A percentile compares a stretch with the other conserved stretches of the same genome.
phyloP scores from a whole-genome alignment of 1,140 invertebrate species.

The Dolichoris vasculosae region DNA sequence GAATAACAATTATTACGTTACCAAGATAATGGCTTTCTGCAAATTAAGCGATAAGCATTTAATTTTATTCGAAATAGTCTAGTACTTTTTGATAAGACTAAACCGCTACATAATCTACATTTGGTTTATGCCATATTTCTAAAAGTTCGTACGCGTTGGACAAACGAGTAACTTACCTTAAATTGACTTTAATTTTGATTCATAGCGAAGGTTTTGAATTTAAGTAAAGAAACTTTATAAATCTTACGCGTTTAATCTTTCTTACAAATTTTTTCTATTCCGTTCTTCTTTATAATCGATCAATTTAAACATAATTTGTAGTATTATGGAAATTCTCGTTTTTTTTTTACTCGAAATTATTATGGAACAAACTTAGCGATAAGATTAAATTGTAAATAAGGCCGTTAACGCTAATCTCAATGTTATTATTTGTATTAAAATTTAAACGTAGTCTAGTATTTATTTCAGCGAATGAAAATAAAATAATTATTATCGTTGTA shows the following conservation, averaged over 20 bases:
- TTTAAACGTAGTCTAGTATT: too few relatives aligned
- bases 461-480: too few relatives aligned
- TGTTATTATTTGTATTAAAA: too few relatives aligned
- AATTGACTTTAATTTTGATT: conserved; percentile 70
- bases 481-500: too few relatives aligned
- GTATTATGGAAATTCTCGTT: too few relatives aligned
- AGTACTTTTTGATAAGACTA: not conserved
- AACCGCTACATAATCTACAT: not conserved
- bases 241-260: conserved; percentile 25
- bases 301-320: too few relatives aligned
- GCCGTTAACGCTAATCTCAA: too few relatives aligned
- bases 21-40: too few relatives aligned
- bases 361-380: too few relatives aligned
- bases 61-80: not conserved
- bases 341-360: too few relatives aligned
- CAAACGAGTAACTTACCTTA: conserved; percentile 61
- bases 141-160: conserved; percentile 24
- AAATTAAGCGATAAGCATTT: not conserved
- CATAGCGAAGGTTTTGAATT: conserved; percentile 56
- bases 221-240: conserved; percentile 47
- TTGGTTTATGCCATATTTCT: not conserved
- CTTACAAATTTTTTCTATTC: not conserved
- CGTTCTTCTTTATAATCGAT: not conserved
- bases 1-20: too few relatives aligned
- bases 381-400: too few relatives aligned